Evolutionary conservation across 2,113 vertebrate genomes (phyloP).

Genomic region (Fulmarus glacialis): DNA sequence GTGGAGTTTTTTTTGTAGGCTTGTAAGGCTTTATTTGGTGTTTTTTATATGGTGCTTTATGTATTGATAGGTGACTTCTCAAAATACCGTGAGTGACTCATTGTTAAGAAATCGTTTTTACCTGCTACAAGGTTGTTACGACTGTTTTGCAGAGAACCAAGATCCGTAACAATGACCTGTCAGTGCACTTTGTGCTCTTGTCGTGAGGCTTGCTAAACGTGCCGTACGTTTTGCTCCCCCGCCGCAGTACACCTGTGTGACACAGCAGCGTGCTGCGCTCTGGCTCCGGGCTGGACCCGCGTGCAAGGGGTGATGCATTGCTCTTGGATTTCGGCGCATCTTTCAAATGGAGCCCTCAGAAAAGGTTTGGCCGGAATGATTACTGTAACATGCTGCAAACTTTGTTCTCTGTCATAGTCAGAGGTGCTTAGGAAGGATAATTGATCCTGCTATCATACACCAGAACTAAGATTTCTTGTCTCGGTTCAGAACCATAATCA

Average conservation of each 20-base stretch:
- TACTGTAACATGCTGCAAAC: rapidly evolving
- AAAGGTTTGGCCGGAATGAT: background rate
- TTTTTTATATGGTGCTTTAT: rapidly evolving
- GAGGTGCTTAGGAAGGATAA: background rate
- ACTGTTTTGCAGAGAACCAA: background rate
- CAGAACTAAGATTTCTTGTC: background rate
- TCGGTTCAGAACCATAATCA: rapidly evolving
- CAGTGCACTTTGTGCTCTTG: rapidly evolving
- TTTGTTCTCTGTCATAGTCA: rapidly evolving
- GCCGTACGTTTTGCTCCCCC: rapidly evolving
- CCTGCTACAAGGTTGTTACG: background rate
- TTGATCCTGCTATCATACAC: rapidly evolving
- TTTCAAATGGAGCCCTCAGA: background rate
- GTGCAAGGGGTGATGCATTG: rapidly evolving
- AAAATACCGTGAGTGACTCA: background rate
- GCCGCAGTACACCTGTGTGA: rapidly evolving
- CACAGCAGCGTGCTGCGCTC: rapidly evolving
- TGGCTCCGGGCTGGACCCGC: rapidly evolving
- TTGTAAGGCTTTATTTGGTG: background rate
- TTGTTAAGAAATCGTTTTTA: rapidly evolving
- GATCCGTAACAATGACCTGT: rapidly evolving
- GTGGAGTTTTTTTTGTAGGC: background rate
- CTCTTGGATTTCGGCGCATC: rapidly evolving
- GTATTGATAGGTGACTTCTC: background rate
- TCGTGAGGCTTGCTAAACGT: rapidly evolving